A percentile compares a stretch with the other conserved stretches of the same genome.
phyloP scores from a whole-genome alignment of 1,140 invertebrate genomes.

The Hetaerina americana region DNA sequence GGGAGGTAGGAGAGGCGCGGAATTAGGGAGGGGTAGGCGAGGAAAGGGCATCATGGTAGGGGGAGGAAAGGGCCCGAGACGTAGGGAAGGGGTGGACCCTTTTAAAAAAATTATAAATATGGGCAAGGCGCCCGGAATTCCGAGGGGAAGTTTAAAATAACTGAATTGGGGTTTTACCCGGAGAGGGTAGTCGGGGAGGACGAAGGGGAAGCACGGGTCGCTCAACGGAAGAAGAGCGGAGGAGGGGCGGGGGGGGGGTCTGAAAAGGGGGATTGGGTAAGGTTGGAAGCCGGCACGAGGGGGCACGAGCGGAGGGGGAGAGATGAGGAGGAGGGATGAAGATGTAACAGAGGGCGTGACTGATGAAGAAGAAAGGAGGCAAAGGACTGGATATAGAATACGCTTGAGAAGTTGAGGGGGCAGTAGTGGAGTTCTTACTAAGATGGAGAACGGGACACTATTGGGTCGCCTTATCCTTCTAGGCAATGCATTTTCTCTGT shows the following conservation, averaged over 20 bases:
- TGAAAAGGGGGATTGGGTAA: conserved; percentile 4
- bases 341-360: not conserved
- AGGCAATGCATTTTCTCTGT: no score
- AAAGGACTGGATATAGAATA: not conserved
- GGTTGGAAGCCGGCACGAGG: conserved; percentile 14
- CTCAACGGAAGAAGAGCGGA: no score
- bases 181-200: no score
- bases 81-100: no score
- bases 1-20: no score
- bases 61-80: not conserved
- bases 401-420: no score
- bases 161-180: conserved; percentile 15
- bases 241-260: conserved; percentile 3
- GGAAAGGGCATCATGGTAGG: not conserved
- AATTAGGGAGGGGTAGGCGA: not conserved
- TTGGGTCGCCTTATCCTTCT: no score
- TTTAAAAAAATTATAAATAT: not conserved
- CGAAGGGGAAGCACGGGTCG: no score
- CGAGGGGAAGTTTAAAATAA: not conserved
- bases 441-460: no score
- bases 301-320: conserved; percentile 12
- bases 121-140: not conserved
- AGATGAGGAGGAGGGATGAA: not conserved
- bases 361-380: not conserved
- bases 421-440: no score